Evolutionary conservation across 2,113 vertebrate genomes (phyloP).

Genomic region (Tachycineta bicolor): DNA sequence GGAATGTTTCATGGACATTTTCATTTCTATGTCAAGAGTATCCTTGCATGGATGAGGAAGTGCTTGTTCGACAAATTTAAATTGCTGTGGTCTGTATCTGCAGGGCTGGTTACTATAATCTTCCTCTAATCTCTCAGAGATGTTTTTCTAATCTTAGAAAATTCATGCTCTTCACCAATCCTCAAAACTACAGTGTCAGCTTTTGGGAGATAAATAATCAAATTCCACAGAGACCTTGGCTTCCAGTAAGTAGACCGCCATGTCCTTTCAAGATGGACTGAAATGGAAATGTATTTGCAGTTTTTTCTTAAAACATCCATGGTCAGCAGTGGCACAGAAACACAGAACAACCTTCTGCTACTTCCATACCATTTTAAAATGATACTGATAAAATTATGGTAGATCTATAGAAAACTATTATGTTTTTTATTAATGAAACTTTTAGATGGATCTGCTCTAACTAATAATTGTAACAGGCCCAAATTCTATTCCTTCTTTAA

Average conservation of each 20-base stretch:
- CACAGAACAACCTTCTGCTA: neutral
- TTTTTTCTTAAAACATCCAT: neutral
- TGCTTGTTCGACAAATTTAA: conserved; percentile 6
- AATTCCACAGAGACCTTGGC: neutral
- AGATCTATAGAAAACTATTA: neutral
- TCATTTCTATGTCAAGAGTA: neutral
- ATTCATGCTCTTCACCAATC: neutral
- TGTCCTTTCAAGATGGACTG: neutral
- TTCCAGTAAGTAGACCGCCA: neutral
- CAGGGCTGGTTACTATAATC: neutral
- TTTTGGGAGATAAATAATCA: neutral
- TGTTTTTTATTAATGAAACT: neutral
- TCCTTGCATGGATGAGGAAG: neutral
- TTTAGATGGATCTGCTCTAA: neutral
- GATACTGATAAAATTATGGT: neutral
- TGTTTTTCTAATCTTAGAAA: conserved; percentile 11
- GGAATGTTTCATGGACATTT: neutral
- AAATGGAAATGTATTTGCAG: neutral
- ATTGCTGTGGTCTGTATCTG: neutral
- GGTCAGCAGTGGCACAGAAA: neutral
- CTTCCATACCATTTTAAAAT: neutral
- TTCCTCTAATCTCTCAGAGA: neutral
- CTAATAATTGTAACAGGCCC: neutral
- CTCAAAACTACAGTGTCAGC: conserved; percentile 23
- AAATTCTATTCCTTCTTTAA: neutral